A percentile compares a stretch with the other conserved stretches of the same genome.
These are phyloP conservation scores for Chlorodrepanis virens DNA, from an alignment of 2,113 vertebrate genomes.

Conservation along the genomic window DNA sequence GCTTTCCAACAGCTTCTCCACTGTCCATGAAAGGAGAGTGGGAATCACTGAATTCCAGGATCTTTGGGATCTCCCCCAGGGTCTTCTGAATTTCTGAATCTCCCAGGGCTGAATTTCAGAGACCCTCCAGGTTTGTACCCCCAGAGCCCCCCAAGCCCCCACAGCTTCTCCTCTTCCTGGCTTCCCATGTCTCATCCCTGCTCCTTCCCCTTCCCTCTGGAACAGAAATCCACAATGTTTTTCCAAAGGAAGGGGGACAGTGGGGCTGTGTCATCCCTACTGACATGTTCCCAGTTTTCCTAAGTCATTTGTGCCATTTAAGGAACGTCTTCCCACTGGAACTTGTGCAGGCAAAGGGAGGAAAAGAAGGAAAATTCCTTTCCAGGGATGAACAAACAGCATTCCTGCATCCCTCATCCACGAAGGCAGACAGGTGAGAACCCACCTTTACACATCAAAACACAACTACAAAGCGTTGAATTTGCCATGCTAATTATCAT, in stretches of 20 bases:
- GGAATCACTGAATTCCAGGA: neutral
- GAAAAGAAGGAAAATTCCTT: neutral
- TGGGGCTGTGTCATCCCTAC: neutral
- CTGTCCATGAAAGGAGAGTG: fast-evolving
- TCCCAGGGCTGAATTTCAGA: neutral
- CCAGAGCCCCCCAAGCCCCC: neutral
- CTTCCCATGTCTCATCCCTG: neutral
- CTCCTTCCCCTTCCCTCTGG: neutral
- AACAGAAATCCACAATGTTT: fast-evolving
- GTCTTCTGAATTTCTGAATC: too few species aligned
- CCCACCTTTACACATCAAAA: neutral
- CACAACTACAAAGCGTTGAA: neutral
- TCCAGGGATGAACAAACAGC: neutral
- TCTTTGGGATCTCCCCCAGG: too few species aligned
- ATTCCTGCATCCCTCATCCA: neutral
- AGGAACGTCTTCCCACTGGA: neutral
- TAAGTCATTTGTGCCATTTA: neutral
- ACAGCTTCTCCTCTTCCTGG: neutral
- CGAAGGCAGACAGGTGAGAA: neutral
- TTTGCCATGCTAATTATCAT: neutral
- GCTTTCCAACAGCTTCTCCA: neutral
- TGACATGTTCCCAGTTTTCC: neutral
- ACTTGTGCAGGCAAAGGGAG: neutral
- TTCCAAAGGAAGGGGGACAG: neutral
- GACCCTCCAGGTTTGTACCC: neutral